phyloP scores from a whole-genome alignment of 2,888 invertebrate species.

The Tenthredo livida region DNA sequence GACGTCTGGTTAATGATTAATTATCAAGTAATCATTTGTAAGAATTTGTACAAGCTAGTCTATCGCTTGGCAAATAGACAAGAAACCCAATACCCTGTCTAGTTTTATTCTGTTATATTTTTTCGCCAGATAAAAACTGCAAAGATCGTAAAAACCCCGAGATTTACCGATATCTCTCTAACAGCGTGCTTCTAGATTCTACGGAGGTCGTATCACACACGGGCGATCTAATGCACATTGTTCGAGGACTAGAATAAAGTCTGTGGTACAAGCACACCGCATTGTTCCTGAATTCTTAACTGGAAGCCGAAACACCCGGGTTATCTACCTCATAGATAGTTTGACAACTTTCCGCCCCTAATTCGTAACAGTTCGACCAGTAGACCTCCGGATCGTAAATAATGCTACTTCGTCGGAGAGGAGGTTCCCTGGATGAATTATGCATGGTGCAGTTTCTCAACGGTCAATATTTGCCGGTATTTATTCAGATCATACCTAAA shows the following conservation, averaged over 20 bases:
- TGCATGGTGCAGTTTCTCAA: background rate
- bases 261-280: slow-evolving; percentile 39
- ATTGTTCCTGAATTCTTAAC: slow-evolving; percentile 37
- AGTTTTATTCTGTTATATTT: slow-evolving; percentile 1
- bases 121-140: slow-evolving; percentile 15
- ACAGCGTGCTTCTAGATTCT: slow-evolving; percentile 44
- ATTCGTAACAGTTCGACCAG: background rate
- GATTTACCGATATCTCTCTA: slow-evolving; percentile 35
- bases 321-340: slow-evolving; percentile 14
- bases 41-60: background rate
- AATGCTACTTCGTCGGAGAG: background rate
- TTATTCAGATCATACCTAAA: background rate
- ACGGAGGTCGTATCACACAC: slow-evolving; percentile 33
- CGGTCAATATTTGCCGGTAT: background rate
- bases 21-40: background rate
- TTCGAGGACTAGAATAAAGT: slow-evolving; percentile 49
- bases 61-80: background rate
- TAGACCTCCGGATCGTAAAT: background rate
- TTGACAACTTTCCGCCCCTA: background rate
- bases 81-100: background rate
- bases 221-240: slow-evolving; percentile 50
- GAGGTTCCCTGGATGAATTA: slow-evolving; percentile 9
- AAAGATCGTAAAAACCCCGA: background rate
- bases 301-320: background rate
- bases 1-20: background rate